Percentiles rank a stretch among this genome's conserved stretches.
Evolutionary conservation across 2,113 vertebrate genomes (phyloP).

Genomic region (Sclerurus mexicanus): DNA sequence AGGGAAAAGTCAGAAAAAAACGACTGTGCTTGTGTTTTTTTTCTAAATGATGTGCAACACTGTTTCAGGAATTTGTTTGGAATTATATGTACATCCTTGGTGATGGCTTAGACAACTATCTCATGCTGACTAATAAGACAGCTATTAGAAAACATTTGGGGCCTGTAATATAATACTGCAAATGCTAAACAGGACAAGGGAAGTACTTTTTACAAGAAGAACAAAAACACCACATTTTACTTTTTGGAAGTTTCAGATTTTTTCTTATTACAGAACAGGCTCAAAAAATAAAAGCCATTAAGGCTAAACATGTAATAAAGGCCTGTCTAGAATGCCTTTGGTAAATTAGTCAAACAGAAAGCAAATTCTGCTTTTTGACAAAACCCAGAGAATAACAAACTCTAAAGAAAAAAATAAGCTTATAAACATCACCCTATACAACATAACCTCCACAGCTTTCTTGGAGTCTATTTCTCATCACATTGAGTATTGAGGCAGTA

Average conservation of each 20-base stretch:
- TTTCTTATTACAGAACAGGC: neutral
- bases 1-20: neutral
- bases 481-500: neutral
- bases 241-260: neutral
- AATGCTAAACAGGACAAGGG: neutral
- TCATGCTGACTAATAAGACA: neutral
- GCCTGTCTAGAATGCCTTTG: neutral
- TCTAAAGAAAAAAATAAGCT: neutral
- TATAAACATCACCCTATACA: neutral
- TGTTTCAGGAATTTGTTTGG: neutral
- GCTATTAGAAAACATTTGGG: neutral
- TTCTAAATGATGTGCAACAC: neutral
- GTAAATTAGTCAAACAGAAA: neutral
- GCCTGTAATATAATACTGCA: neutral
- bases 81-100: neutral
- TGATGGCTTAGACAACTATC: neutral
- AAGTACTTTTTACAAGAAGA: neutral
- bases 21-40: neutral
- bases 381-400: neutral
- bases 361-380: neutral
- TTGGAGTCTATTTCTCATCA: neutral
- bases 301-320: neutral
- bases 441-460: neutral
- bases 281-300: neutral
- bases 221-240: fast-evolving